Evolutionary conservation across 2,113 vertebrate genomes (phyloP).

Genomic region (Antechinus flavipes): DNA sequence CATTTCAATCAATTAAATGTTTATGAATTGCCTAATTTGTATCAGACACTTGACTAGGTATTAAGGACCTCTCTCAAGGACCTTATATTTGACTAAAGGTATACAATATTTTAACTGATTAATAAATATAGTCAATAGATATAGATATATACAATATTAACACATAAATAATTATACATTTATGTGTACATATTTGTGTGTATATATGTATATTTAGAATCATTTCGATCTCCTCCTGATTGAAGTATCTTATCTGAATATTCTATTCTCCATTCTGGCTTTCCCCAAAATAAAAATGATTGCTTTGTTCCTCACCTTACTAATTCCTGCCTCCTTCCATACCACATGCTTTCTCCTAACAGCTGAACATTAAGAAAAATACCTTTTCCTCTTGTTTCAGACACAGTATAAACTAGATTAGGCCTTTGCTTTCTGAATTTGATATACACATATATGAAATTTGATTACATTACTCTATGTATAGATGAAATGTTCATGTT

Average conservation of each 20-base stretch:
- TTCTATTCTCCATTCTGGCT: neutral
- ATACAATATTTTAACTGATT: neutral
- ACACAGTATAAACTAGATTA: neutral
- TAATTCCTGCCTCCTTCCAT: neutral
- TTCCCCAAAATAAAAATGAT: neutral
- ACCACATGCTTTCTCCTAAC: neutral
- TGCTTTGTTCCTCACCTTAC: neutral
- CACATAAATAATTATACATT: neutral
- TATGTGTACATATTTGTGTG: neutral
- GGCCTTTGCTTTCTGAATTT: neutral
- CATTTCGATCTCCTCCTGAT: neutral
- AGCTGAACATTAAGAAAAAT: neutral
- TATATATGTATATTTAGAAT: neutral
- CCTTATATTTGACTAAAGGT: neutral
- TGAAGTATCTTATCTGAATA: neutral
- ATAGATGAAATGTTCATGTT: neutral
- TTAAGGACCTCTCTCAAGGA: neutral
- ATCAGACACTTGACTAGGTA: neutral
- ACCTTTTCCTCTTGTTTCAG: neutral
- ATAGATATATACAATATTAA: neutral
- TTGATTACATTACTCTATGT: neutral
- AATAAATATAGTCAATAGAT: neutral
- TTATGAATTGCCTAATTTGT: neutral
- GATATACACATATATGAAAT: neutral
- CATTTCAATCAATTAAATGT: neutral